Evolutionary conservation across 2,113 vertebrate genomes (phyloP).

Genomic region (Caranx melampygus): DNA sequence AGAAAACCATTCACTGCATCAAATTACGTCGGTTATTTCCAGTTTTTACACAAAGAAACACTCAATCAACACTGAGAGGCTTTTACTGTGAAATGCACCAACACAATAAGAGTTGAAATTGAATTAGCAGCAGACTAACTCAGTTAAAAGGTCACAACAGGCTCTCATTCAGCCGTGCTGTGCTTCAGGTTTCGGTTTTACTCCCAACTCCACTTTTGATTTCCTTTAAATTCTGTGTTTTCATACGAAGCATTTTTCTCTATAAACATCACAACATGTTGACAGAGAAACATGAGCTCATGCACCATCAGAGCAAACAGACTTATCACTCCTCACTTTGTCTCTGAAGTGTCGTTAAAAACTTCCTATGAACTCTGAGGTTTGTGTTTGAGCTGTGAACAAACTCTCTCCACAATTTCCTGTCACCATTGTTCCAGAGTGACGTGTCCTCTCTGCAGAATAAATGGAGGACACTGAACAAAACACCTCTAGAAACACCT

Average conservation of each 20-base stretch:
- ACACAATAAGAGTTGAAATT: background rate
- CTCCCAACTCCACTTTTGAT: background rate
- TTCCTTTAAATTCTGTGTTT: background rate
- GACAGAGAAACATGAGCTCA: no score
- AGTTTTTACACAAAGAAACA: conserved; percentile 2
- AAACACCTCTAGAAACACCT: conserved; percentile 2
- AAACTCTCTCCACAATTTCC: background rate
- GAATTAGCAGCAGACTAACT: background rate
- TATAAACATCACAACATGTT: no score
- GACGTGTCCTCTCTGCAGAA: background rate
- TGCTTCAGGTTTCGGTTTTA: no score
- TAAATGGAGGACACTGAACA: conserved; percentile 7
- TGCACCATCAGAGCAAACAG: background rate
- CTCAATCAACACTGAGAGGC: background rate
- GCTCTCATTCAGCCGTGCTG: background rate
- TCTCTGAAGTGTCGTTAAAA: background rate
- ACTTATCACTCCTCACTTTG: no score
- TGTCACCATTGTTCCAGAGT: background rate
- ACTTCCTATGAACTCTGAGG: background rate
- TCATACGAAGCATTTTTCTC: no score
- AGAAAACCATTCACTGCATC: background rate
- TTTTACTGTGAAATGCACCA: background rate
- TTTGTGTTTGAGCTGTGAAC: background rate
- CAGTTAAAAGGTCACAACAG: background rate
- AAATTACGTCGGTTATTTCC: conserved; percentile 12